These are phyloP conservation scores for Melanargia galathea DNA, from an alignment of 2,888 invertebrate genomes.

Conservation along the genomic window DNA sequence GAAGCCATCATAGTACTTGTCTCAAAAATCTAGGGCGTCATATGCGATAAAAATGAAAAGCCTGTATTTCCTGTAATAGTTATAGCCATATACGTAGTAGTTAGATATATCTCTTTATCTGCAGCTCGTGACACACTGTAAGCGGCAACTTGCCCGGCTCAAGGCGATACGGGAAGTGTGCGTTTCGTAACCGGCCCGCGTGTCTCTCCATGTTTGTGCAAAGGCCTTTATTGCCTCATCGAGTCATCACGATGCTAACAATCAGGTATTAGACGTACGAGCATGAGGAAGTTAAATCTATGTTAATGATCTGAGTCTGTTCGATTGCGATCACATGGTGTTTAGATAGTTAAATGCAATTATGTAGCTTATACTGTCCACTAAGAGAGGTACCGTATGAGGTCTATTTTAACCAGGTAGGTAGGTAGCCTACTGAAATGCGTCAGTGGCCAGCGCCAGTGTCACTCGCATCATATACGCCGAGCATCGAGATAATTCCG, in stretches of 20 bases:
- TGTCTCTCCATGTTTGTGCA: constrained; percentile 50
- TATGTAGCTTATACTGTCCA: too few relatives aligned
- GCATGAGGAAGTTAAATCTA: constrained; percentile 8
- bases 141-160: constrained; percentile 29
- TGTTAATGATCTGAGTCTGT: too few relatives aligned
- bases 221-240: constrained; percentile 35
- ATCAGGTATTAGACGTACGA: not conserved
- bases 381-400: too few relatives aligned
- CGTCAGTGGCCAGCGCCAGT: too few relatives aligned
- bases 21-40: not conserved
- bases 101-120: not conserved
- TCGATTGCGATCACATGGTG: too few relatives aligned
- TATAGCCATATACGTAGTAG: not conserved
- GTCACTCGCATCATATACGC: too few relatives aligned
- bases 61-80: not conserved
- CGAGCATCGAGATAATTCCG: too few relatives aligned
- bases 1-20: too few relatives aligned
- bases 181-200: constrained; percentile 59
- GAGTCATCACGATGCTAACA: constrained; percentile 17
- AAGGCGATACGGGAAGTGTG: constrained; percentile 60
- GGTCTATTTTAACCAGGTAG: too few relatives aligned
- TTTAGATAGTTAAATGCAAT: too few relatives aligned
- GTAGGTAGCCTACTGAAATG: too few relatives aligned
- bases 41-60: not conserved
- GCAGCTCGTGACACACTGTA: constrained; percentile 15